Evolutionary conservation across 2,797 vertebrate species (phyloP).

Genomic region (Peromyscus melanophrys): DNA sequence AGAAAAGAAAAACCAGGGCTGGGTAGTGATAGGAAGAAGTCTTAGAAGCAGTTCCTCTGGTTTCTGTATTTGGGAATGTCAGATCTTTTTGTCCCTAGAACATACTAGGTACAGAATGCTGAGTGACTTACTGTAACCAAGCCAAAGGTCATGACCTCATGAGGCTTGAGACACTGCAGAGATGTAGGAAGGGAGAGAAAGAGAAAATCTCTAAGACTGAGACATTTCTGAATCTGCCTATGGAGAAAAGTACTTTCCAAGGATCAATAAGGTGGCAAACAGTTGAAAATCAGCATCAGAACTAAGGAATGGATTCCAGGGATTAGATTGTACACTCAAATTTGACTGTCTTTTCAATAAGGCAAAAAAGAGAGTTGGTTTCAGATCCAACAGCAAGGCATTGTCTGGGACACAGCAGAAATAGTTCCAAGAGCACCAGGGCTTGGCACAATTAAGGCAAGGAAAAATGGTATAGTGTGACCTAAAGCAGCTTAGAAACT

Average conservation of each 20-base stretch:
- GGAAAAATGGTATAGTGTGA: neutral
- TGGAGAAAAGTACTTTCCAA: conserved; percentile 3
- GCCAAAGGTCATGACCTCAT: neutral
- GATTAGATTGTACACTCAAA: neutral
- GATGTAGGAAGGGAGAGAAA: neutral
- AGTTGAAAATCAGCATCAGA: conserved; percentile 43
- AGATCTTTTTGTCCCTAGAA: neutral
- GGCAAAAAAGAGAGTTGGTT: neutral
- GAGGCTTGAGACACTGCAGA: neutral
- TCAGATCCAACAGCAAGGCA: neutral
- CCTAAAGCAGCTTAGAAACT: neutral
- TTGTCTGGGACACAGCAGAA: neutral
- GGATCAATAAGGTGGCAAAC: neutral
- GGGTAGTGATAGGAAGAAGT: neutral
- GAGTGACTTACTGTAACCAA: neutral
- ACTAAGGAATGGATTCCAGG: neutral
- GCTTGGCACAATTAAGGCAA: neutral
- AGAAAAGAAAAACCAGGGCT: neutral
- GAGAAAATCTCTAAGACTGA: neutral
- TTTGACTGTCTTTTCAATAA: conserved; percentile 45
- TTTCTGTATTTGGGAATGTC: neutral
- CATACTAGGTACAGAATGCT: neutral
- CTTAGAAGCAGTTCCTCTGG: neutral
- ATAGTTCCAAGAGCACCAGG: neutral
- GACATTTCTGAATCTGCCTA: conserved; percentile 14